A percentile compares a stretch with the other conserved stretches of the same genome.
Conservation (phyloP, 2,888 invertebrate genomes). For the Cataglyphis albicans region DNA sequence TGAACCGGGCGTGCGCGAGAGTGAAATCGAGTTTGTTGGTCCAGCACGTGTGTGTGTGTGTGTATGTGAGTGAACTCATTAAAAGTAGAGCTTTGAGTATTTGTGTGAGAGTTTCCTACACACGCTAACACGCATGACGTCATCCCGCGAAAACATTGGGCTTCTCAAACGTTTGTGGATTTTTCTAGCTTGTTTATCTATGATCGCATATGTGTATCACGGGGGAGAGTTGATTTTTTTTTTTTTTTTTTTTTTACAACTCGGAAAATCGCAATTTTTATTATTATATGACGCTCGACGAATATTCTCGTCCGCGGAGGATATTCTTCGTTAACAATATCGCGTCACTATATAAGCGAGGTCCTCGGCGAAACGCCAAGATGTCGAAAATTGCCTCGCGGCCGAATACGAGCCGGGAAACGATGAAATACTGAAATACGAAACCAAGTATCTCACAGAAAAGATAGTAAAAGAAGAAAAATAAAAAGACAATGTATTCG, state of each 20-base stretch:
- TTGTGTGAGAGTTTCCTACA: not conserved
- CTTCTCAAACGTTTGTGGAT: constrained; percentile 23
- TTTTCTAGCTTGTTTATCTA: constrained; percentile 33
- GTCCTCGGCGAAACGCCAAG: constrained; percentile 45
- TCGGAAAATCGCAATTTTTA: constrained; percentile 17
- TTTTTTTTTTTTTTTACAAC: not conserved
- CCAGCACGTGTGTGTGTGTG: not conserved
- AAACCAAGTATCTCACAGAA: constrained; percentile 7
- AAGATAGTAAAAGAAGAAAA: constrained; percentile 16
- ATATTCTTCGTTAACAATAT: constrained; percentile 53
- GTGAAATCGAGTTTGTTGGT: constrained; percentile 30
- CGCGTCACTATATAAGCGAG: constrained; percentile 38
- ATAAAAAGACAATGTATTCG: not conserved
- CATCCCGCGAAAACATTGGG: constrained; percentile 21
- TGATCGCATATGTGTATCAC: not conserved
- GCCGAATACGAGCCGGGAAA: not conserved
- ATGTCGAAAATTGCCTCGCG: constrained; percentile 48
- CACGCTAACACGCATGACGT: constrained; percentile 14
- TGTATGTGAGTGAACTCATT: constrained; percentile 36
- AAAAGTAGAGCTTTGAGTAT: constrained; percentile 36
- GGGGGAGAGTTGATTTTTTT: not conserved
- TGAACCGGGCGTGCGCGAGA: not conserved
- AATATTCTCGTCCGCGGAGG: constrained; percentile 14
- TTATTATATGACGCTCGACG: constrained; percentile 15
- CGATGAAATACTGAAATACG: constrained; percentile 26